Conservation (phyloP, 2,797 vertebrate genomes). For the Triplophysa bombifrons region DNA sequence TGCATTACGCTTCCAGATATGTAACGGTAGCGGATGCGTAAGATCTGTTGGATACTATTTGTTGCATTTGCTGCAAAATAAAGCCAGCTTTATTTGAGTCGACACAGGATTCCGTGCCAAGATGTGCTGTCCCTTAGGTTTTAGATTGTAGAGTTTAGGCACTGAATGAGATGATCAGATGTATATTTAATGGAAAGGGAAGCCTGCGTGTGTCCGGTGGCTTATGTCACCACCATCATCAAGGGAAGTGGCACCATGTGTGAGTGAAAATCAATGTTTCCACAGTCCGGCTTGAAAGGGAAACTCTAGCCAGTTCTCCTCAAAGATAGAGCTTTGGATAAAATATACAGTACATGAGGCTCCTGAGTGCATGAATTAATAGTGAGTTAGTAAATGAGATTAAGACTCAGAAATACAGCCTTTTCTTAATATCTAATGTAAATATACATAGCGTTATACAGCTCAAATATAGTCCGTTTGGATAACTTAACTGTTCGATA, state of each 20-base stretch:
- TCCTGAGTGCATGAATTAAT: conserved; percentile 54
- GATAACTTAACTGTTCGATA: too few species aligned
- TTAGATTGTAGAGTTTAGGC: neutral
- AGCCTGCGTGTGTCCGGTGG: conserved; percentile 47
- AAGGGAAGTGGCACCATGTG: conserved; percentile 65
- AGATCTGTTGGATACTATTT: conserved; percentile 47
- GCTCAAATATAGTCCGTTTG: too few species aligned
- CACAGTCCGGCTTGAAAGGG: conserved; percentile 64
- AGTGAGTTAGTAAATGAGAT: conserved; percentile 64
- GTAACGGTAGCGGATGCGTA: conserved; percentile 9
- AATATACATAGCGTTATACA: too few species aligned
- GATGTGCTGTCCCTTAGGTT: neutral
- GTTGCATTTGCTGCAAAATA: conserved; percentile 41
- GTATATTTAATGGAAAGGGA: conserved; percentile 66
- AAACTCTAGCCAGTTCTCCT: conserved; percentile 58
- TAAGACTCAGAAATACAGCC: conserved; percentile 51
- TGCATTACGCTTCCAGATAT: conserved; percentile 21
- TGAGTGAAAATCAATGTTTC: conserved; percentile 73
- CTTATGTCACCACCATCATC: conserved; percentile 65
- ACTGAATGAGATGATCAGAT: conserved; percentile 57
- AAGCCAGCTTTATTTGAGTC: conserved; percentile 35
- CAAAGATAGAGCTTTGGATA: conserved; percentile 59
- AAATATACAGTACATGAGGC: conserved; percentile 71
- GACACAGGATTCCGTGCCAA: conserved; percentile 18
- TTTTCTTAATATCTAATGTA: too few species aligned